Evolutionary conservation across 2,797 vertebrate genomes (phyloP), one percentile per base, ranked within the genome.

Genomic region (Staurois parvus): DNA sequence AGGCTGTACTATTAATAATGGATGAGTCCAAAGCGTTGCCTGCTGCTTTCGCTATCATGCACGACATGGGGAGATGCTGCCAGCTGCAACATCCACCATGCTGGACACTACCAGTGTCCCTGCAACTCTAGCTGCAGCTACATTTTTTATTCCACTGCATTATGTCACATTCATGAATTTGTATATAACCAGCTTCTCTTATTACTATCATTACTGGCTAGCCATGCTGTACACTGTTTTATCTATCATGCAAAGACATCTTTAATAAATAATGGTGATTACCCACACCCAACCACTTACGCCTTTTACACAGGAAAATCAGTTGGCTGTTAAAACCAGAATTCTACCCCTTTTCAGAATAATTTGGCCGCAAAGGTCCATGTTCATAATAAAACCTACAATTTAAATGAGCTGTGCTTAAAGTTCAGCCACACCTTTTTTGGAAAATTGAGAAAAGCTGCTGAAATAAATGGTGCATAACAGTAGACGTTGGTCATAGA

Each of bases 1-100:
- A 89, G 88, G 88, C 90, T 88, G 76, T 87, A 24, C 0, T 76
- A 92, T 95, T 83, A 93, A 94, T 95, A 92, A 94, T 94, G 68
- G 90, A 94, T 85, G 76, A 93, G 88, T 87, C 91, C 80, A 76
- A 88, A 91, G 90, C 90, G 30, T 89, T 88, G 56, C 79, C 89
- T 88, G 7, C 88, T 91, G 87, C 90, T 82, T 72, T 21, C 87
- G 80, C 84, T 89, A 88, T 73, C 84, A 87, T 1, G 24, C 2
- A 85, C 69, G 85, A 88, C 83, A 88, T 70, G 88, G 90, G 89
- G 76, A 76, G 4, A 67, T 87, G 64, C 89, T 64, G 84, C 81
- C 87, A 13, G 76, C 87, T 85, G 67, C 29, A 0, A 9, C 76
- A 87, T 90, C 89, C 89, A 88, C 87, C 67, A 34, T 81, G 66